Conservation (phyloP, 2,113 vertebrate genomes). For the Acrocephalus kingi region DNA sequence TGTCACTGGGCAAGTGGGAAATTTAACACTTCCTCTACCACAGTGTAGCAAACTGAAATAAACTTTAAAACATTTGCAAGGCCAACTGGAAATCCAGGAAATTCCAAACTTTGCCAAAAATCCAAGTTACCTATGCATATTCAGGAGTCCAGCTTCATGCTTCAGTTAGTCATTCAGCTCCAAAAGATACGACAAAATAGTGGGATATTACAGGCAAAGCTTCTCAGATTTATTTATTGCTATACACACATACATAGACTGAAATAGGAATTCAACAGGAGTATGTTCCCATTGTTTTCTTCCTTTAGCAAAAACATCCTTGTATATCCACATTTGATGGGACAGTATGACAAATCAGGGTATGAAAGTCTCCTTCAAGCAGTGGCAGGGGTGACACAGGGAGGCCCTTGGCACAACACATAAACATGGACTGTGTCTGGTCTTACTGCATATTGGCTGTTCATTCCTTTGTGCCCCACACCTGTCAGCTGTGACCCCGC, state of each 20-base stretch:
- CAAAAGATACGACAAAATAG: neutral
- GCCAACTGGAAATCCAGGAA: neutral
- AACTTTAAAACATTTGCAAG: neutral
- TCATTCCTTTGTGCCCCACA: neutral
- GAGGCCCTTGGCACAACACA: neutral
- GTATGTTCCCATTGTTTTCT: neutral
- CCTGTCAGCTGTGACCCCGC: neutral
- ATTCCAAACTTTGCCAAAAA: neutral
- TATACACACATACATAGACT: neutral
- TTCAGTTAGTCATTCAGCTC: neutral
- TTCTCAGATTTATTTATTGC: neutral
- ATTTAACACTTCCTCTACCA: neutral
- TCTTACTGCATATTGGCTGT: neutral
- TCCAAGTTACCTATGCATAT: neutral
- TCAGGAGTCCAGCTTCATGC: neutral
- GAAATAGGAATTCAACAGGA: neutral
- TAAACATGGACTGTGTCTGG: neutral
- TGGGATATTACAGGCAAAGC: neutral
- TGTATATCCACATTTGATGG: neutral
- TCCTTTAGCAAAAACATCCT: neutral
- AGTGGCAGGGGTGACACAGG: neutral
- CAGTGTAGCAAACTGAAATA: neutral
- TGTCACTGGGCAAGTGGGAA: neutral
- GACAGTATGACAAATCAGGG: neutral
- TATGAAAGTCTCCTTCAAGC: neutral